Percentiles rank a stretch among this genome's conserved stretches.
Conservation (phyloP, 2,888 invertebrate genomes). For the Eupeodes latifasciatus region DNA sequence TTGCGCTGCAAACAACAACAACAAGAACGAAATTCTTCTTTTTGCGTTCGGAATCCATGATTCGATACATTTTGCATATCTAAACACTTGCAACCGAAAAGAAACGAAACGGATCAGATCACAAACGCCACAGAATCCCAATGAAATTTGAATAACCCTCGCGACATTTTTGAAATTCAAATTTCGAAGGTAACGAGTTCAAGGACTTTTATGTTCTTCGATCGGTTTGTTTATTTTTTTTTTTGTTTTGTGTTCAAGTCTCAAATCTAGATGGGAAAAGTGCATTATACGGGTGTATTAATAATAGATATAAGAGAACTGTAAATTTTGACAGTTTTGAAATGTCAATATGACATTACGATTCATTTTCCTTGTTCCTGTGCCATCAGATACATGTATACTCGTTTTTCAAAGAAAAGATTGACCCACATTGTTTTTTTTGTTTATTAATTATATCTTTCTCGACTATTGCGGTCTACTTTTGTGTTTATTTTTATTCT, state of each 20-base stretch:
- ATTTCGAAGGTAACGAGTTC: slow-evolving; percentile 76
- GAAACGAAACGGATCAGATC: slow-evolving; percentile 54
- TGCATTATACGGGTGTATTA: not conserved
- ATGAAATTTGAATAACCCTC: slow-evolving; percentile 69
- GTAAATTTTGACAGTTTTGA: slow-evolving; percentile 24
- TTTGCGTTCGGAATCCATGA: slow-evolving; percentile 68
- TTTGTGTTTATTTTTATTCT: slow-evolving; percentile 24
- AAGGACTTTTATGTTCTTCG: slow-evolving; percentile 62
- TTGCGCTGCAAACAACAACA: not conserved
- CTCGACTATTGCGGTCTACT: slow-evolving; percentile 46
- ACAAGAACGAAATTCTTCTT: slow-evolving; percentile 41
- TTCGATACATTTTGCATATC: slow-evolving; percentile 65
- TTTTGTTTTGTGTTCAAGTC: not conserved
- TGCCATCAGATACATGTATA: slow-evolving; percentile 31
- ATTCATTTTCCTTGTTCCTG: slow-evolving; percentile 32
- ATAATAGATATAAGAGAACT: not conserved
- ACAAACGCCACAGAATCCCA: slow-evolving; percentile 17
- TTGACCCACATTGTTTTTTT: slow-evolving; percentile 81
- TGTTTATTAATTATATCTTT: slow-evolving; percentile 53
- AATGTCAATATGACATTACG: not conserved
- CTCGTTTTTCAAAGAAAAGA: slow-evolving; percentile 78
- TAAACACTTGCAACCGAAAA: slow-evolving; percentile 61
- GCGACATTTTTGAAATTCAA: slow-evolving; percentile 70
- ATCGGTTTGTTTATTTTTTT: slow-evolving; percentile 15
- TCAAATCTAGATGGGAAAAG: slow-evolving; percentile 7